phyloP scores from a whole-genome alignment of 2,113 vertebrate species.

The Cariama cristata region DNA sequence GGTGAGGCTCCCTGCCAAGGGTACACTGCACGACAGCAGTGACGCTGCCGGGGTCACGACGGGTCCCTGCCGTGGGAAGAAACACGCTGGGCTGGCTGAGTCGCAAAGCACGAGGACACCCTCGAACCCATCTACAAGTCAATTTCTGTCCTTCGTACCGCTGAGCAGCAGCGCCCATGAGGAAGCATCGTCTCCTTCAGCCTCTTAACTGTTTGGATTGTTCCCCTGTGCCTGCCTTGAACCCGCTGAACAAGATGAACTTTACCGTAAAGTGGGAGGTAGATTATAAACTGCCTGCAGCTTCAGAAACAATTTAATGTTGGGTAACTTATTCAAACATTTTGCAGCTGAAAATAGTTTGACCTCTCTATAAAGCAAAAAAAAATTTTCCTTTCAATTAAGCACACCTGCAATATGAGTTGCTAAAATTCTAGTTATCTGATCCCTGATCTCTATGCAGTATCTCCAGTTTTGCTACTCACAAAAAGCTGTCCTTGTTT shows the following conservation, averaged over 20 bases:
- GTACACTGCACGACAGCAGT: neutral
- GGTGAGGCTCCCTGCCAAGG: neutral
- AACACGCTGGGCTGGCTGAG: neutral
- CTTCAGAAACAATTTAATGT: neutral
- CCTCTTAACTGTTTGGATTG: neutral
- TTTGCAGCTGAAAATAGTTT: neutral
- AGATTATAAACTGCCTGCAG: neutral
- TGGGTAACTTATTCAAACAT: neutral
- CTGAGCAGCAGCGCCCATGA: neutral
- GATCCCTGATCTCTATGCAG: neutral
- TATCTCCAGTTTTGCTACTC: neutral
- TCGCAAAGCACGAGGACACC: neutral
- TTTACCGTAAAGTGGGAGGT: neutral
- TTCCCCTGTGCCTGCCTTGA: neutral
- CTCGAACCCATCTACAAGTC: neutral
- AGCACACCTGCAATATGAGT: neutral
- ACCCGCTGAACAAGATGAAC: neutral
- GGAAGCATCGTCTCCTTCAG: neutral
- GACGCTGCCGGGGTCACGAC: fast-evolving
- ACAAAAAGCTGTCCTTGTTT: neutral
- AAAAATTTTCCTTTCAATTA: neutral
- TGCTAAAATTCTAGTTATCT: neutral
- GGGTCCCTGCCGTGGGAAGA: fast-evolving
- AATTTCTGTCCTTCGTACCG: neutral
- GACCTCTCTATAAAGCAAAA: neutral